These are phyloP conservation scores for Agrypnus murinus DNA, from an alignment of 2,888 invertebrate genomes.

Conservation along the genomic window DNA sequence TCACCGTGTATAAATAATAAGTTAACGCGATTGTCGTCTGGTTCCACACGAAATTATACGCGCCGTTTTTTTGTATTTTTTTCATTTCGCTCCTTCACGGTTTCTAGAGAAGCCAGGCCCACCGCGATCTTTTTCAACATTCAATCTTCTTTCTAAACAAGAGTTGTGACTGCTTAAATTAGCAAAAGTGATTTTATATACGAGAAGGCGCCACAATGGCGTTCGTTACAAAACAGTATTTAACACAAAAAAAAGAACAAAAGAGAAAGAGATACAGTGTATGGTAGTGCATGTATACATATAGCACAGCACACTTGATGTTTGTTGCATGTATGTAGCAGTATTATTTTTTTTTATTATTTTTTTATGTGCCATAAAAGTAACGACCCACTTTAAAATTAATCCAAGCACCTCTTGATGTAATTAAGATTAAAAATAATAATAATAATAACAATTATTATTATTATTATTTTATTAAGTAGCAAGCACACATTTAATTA, in stretches of 20 bases:
- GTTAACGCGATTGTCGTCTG: conserved; percentile 48
- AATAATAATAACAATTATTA: conserved; percentile 1
- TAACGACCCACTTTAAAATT: conserved; percentile 28
- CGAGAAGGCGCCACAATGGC: conserved; percentile 2
- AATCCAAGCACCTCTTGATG: conserved; percentile 17
- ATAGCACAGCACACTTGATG: background rate
- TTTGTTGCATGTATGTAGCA: no score
- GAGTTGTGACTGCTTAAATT: conserved; percentile 7
- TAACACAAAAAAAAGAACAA: no score
- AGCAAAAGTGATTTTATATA: background rate
- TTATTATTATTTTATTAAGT: no score
- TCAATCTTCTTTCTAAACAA: background rate
- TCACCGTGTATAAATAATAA: conserved; percentile 50
- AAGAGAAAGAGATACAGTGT: no score
- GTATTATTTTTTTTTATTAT: conserved; percentile 15
- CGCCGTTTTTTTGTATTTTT: background rate
- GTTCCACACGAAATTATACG: conserved; percentile 36
- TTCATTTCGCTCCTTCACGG: no score
- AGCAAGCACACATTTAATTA: no score
- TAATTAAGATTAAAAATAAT: conserved; percentile 19
- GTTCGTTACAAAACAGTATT: background rate
- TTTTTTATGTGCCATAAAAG: conserved; percentile 20
- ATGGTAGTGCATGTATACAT: background rate
- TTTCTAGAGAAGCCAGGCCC: background rate
- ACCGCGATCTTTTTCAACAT: background rate